Evolutionary conservation across 2,113 vertebrate genomes (phyloP), one percentile per base, ranked within the genome.

Genomic region (Corynorhinus townsendii): DNA sequence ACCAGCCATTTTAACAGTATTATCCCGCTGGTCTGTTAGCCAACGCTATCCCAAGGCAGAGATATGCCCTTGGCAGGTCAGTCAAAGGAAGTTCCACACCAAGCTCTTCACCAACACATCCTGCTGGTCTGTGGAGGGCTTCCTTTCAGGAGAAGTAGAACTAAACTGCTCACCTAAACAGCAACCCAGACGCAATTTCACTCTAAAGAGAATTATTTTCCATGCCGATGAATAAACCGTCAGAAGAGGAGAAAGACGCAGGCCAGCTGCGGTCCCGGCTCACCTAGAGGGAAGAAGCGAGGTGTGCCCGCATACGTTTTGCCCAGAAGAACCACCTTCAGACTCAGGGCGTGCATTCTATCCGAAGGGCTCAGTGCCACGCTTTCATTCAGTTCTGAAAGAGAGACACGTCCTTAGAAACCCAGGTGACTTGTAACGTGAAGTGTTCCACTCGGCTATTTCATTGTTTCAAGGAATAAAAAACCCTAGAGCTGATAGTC

Each of bases 211-310:
- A 28, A 80, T 56, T n/a, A 7, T 20, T 91, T 71, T 86, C 33
- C 62, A 30, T 9, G 5, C 66, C 52, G 64, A 2, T 91, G 75
- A 72, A 75, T 76, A 75, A 68, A 52, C 7, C 22, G 88, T 54
- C n/a, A 28, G 35, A 90, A 76, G 86, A 43, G 17, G 52, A 66
- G 64, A 83, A 49, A 66, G 30, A 30, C 47, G 38, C 24, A 33
- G 1, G 3, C 33, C 4, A 62, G 33, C 40, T 80, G 28, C 24
- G 24, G 20, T 59, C 59, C 66, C 2, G 38, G 89, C 98, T 98
- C 98, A 99, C 99, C 99, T 95, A 99, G 97, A 85, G 99, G 99
- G 80, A 99, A 99, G 98, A 99, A 99, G 85, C 99, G 98, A n/a
- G 99, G 99, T 6, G 99, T 99, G 96, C 99, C 99, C 30, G 98